A percentile compares a stretch with the other conserved stretches of the same genome.
Conservation (phyloP, 2,797 vertebrate species). For the Xiphophorus birchmanni region DNA sequence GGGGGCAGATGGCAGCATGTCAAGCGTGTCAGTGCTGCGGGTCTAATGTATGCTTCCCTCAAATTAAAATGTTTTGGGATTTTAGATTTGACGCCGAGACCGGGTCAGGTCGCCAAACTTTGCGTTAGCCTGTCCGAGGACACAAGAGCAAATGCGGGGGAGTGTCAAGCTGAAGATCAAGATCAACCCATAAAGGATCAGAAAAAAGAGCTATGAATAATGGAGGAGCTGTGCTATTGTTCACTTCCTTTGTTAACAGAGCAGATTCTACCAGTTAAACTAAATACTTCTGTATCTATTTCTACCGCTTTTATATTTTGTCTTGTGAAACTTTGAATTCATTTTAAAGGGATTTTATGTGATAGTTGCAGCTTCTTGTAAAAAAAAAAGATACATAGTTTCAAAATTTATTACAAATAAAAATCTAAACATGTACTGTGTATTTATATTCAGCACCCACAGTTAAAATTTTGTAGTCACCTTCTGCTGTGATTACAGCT, state of each 20-base stretch:
- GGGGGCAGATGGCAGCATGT: constrained; percentile 79
- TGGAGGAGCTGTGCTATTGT: constrained; percentile 8
- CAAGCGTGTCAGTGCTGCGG: constrained; percentile 72
- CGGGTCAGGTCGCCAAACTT: constrained; percentile 39
- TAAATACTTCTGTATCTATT: neutral
- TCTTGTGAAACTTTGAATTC: neutral
- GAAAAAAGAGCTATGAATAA: constrained; percentile 5
- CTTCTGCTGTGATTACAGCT: neutral
- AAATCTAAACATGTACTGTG: neutral
- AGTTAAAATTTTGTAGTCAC: neutral
- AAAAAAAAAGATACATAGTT: neutral
- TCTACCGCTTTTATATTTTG: neutral
- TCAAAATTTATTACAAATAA: neutral
- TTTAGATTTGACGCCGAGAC: constrained; percentile 61
- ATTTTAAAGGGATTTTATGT: neutral
- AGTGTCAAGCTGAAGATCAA: constrained; percentile 23
- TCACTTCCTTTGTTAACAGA: constrained; percentile 1
- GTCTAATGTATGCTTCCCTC: constrained; percentile 78
- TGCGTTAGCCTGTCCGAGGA: constrained; percentile 61
- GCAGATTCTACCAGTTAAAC: neutral
- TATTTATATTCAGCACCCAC: neutral
- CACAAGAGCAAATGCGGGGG: constrained; percentile 25
- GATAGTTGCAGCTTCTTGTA: neutral
- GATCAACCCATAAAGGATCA: constrained; percentile 13
- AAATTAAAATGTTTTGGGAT: constrained; percentile 79